These are phyloP conservation scores for Chaunax sp. DNA, from an alignment of 2,797 vertebrate species.

Conservation along the genomic window DNA sequence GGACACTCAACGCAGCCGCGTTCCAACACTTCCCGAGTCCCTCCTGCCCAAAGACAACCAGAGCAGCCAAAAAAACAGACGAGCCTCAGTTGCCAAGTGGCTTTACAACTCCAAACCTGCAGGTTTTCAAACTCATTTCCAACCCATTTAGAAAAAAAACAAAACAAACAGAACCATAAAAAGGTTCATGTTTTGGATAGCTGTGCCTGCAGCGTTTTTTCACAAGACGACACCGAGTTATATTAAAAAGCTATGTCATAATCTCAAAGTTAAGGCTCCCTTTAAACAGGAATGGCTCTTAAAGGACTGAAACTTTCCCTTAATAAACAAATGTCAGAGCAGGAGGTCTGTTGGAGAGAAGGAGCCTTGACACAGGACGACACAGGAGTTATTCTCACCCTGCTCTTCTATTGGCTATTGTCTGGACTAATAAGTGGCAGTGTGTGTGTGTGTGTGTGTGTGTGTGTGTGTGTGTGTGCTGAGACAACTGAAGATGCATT, in stretches of 20 bases:
- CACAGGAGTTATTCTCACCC: conserved; percentile 63
- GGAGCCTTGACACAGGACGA: conserved; percentile 58
- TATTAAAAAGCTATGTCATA: conserved; percentile 79
- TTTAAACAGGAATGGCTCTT: conserved; percentile 67
- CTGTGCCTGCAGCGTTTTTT: conserved; percentile 43
- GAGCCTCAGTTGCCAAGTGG: conserved; percentile 64
- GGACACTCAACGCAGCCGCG: conserved; percentile 65
- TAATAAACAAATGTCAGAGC: conserved; percentile 67
- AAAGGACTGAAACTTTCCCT: conserved; percentile 64
- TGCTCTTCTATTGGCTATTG: conserved; percentile 69
- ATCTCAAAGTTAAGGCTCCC: conserved; percentile 58
- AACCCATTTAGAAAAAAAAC: conserved; percentile 17
- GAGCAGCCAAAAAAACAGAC: conserved; percentile 69
- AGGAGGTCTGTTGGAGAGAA: conserved; percentile 40
- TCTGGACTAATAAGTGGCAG: conserved; percentile 67
- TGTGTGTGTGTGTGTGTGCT: conserved; percentile 38
- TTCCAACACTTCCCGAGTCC: conserved; percentile 69
- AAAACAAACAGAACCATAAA: conserved; percentile 54
- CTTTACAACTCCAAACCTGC: conserved; percentile 61
- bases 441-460: conserved; percentile 36
- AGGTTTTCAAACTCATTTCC: conserved; percentile 62
- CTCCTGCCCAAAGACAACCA: conserved; percentile 51
- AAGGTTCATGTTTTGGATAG: conserved; percentile 44
- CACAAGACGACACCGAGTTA: conserved; percentile 44
- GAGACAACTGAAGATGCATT: conserved; percentile 63